These are phyloP conservation scores for Gymnopithys bicolor DNA, from an alignment of 2,797 vertebrate species.

Conservation along the genomic window DNA sequence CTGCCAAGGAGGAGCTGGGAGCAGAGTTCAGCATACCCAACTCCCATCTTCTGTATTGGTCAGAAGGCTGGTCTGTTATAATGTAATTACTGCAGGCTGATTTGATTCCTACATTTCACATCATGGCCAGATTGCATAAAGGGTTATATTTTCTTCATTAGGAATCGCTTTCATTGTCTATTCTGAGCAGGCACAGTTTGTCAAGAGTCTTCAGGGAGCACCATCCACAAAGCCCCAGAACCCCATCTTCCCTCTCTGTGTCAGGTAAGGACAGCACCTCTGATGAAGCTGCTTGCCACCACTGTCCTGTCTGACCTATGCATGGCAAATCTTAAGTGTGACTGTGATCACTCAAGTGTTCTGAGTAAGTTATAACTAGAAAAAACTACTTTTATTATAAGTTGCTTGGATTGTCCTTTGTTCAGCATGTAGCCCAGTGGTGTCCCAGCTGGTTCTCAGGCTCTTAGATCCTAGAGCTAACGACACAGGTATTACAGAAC, in stretches of 20 bases:
- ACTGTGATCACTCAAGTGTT: neutral
- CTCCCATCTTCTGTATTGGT: neutral
- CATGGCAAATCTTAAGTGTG: neutral
- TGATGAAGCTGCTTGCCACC: neutral
- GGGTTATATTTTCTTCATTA: neutral
- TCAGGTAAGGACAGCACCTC: neutral
- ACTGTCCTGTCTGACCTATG: accelerated
- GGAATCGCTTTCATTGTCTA: neutral
- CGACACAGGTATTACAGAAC: neutral
- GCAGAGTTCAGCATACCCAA: neutral
- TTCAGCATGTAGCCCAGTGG: neutral
- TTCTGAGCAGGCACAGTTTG: neutral
- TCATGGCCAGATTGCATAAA: neutral
- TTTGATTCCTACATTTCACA: neutral
- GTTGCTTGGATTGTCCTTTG: neutral
- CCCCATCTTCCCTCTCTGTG: neutral
- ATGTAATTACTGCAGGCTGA: accelerated
- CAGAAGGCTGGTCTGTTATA: neutral
- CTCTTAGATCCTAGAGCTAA: neutral
- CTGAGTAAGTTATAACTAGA: neutral
- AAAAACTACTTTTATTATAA: neutral
- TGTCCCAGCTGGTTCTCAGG: neutral
- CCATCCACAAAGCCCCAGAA: neutral
- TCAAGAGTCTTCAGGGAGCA: neutral
- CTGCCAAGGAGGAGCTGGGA: neutral